Conservation (phyloP, 2,888 invertebrate genomes). For the Ennomos erosarius region DNA sequence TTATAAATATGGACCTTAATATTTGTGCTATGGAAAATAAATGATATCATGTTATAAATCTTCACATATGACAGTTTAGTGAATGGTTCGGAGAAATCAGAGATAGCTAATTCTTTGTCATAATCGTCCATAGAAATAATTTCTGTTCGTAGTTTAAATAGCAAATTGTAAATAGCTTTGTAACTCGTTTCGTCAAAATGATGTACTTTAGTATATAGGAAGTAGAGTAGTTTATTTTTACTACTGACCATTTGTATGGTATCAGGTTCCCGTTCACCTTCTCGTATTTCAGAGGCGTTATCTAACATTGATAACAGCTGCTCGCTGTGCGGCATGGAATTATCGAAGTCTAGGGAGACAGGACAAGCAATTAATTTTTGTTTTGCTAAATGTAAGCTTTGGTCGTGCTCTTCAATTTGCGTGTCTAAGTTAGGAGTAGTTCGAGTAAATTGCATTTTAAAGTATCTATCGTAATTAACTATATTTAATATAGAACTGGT, state of each 20-base stretch:
- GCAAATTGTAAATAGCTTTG: constrained; percentile 21
- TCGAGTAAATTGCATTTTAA: constrained; percentile 4
- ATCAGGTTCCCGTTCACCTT: not conserved
- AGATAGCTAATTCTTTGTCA: constrained; percentile 14
- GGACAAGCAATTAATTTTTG: constrained; percentile 19
- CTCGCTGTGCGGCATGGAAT: constrained; percentile 25
- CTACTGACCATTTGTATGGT: not conserved
- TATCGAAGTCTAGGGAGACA: constrained; percentile 26
- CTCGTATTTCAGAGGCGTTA: not conserved
- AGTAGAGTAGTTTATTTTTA: constrained; percentile 19
- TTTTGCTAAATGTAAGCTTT: constrained; percentile 19
- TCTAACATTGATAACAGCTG: constrained; percentile 7
- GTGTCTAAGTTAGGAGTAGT: constrained; percentile 6
- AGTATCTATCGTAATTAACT: not conserved
- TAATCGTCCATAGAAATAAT: constrained; percentile 3
- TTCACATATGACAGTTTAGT: constrained; percentile 8
- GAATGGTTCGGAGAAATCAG: constrained; percentile 1
- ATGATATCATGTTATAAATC: constrained; percentile 15
- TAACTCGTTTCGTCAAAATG: constrained; percentile 25
- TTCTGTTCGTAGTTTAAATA: constrained; percentile 23
- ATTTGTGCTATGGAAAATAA: constrained; percentile 2
- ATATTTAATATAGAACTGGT: not conserved
- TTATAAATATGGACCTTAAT: constrained; percentile 1
- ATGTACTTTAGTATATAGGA: constrained; percentile 30
- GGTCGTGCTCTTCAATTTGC: constrained; percentile 7